Evolutionary conservation across 2,113 vertebrate genomes (phyloP).

Genomic region (Malurus elegans): DNA sequence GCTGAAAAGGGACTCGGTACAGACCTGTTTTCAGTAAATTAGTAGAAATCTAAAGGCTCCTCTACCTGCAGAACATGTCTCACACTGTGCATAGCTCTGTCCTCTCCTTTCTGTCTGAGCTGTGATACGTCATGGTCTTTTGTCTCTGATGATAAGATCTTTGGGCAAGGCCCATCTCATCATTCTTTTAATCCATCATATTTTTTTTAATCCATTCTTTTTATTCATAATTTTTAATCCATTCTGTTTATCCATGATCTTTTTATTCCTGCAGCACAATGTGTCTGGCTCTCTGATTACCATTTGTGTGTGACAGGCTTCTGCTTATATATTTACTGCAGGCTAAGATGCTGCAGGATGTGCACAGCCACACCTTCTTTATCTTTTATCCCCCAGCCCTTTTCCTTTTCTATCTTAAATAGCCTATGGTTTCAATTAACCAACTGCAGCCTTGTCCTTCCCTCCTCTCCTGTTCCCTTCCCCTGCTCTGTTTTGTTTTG

Average conservation of each 20-base stretch:
- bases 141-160: neutral
- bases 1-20: neutral
- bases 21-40: neutral
- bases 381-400: neutral
- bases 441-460: neutral
- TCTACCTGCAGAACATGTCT: neutral
- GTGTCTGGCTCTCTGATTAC: neutral
- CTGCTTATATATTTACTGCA: neutral
- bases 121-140: neutral
- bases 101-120: neutral
- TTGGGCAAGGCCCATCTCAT: neutral
- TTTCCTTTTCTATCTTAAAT: neutral
- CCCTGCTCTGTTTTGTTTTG: neutral
- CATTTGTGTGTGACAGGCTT: neutral
- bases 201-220: neutral
- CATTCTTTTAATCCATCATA: neutral
- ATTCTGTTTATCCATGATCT: neutral
- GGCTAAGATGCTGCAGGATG: neutral
- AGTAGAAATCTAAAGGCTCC: neutral
- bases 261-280: neutral
- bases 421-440: neutral
- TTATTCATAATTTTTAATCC: neutral
- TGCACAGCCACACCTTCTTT: neutral
- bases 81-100: neutral
- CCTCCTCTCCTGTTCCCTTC: neutral